Evolutionary conservation across 2,888 invertebrate genomes (phyloP).

Genomic region (Thymelicus acteon): DNA sequence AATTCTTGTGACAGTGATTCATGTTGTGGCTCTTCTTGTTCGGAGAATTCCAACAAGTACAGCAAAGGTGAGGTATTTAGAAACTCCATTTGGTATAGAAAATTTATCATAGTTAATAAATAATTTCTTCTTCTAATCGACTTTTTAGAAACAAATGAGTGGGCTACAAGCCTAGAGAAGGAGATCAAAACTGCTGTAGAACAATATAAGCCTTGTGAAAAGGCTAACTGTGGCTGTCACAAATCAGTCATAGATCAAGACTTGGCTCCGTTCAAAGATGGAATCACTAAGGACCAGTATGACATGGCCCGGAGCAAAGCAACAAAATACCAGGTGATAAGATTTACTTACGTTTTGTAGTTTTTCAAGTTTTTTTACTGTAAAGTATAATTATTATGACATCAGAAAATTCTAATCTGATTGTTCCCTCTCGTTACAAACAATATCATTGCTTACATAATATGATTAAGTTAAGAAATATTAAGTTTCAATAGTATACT

Average conservation of each 20-base stretch:
- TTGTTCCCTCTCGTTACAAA: too few species aligned
- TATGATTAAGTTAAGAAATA: too few species aligned
- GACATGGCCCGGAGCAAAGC: constrained; percentile 78
- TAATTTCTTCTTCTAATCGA: neutral
- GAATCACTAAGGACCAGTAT: constrained; percentile 89
- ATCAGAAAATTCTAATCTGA: too few species aligned
- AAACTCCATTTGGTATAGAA: neutral
- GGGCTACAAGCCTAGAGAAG: constrained; percentile 54
- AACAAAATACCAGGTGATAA: constrained; percentile 74
- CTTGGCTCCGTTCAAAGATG: constrained; percentile 88
- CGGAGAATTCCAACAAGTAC: constrained; percentile 11
- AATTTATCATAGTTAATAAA: too few species aligned
- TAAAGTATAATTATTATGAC: too few species aligned
- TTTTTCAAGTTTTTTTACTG: too few species aligned
- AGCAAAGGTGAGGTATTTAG: constrained; percentile 7
- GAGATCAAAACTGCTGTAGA: constrained; percentile 45
- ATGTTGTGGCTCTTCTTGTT: constrained; percentile 13
- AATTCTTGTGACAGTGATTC: constrained; percentile 4
- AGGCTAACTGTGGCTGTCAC: constrained; percentile 87
- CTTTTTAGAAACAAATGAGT: constrained; percentile 76
- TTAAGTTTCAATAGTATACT: too few species aligned
- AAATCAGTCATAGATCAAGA: constrained; percentile 87
- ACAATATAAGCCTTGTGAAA: constrained; percentile 83
- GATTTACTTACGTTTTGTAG: too few species aligned
- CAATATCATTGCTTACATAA: too few species aligned